These are phyloP conservation scores for Xanthia togata DNA, from an alignment of 2,888 invertebrate species.

Conservation along the genomic window DNA sequence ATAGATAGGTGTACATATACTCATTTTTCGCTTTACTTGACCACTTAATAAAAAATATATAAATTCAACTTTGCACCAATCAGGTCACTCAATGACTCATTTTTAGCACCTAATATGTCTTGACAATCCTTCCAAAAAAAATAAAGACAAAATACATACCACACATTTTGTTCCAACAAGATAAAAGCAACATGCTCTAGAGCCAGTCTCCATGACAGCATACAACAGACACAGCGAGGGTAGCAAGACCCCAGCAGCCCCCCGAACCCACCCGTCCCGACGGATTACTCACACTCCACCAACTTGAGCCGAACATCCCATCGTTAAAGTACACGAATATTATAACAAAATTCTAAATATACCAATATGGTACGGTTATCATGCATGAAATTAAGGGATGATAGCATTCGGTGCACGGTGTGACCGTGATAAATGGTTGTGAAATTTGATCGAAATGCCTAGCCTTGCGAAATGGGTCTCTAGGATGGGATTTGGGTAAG, in stretches of 20 bases:
- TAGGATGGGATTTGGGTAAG: conserved; percentile 21
- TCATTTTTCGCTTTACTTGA: neutral
- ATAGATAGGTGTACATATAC: too few relatives aligned
- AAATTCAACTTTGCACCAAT: neutral
- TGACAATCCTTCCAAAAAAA: neutral
- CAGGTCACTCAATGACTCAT: neutral
- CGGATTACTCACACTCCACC: conserved; percentile 83
- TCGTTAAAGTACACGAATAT: conserved; percentile 73
- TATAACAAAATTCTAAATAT: conserved; percentile 84
- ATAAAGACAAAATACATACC: neutral
- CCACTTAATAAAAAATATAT: neutral
- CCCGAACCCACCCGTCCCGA: conserved; percentile 75
- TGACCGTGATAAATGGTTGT: conserved; percentile 62
- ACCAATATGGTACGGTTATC: conserved; percentile 80
- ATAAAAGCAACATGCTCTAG: conserved; percentile 44
- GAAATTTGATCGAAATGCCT: conserved; percentile 53
- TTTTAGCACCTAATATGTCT: too few relatives aligned
- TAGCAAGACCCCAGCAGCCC: conserved; percentile 49
- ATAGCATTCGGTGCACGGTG: conserved; percentile 66
- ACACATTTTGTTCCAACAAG: conserved; percentile 18
- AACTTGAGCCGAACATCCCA: conserved; percentile 73
- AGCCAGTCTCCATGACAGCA: conserved; percentile 72
- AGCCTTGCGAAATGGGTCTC: conserved; percentile 53
- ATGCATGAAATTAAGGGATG: conserved; percentile 81
- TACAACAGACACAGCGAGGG: conserved; percentile 65